Percentiles rank a stretch among this genome's conserved stretches.
phyloP scores from a whole-genome alignment of 2,888 invertebrate species.

The Argyresthia goedartella region DNA sequence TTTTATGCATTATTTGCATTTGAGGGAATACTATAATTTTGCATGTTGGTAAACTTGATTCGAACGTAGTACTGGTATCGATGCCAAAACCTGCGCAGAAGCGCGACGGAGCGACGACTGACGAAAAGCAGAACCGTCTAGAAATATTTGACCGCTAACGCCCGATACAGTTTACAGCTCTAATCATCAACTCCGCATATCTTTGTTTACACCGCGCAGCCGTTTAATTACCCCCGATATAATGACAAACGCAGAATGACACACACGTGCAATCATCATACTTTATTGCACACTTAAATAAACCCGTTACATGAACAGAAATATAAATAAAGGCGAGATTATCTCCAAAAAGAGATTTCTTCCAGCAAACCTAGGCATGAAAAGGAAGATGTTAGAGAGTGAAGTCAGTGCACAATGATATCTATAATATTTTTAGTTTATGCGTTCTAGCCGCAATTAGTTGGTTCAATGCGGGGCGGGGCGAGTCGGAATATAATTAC shows the following conservation, averaged over 20 bases:
- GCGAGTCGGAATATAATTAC: slow-evolving; percentile 2
- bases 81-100: not conserved
- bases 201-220: not conserved
- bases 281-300: no score
- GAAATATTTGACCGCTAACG: not conserved
- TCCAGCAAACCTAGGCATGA: no score
- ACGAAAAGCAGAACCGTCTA: not conserved
- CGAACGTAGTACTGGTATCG: no score
- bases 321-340: no score
- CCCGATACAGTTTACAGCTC: not conserved
- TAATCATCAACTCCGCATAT: not conserved
- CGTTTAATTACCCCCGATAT: not conserved
- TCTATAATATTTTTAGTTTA: no score
- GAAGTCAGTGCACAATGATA: no score
- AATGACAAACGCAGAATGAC: not conserved
- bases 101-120: not conserved
- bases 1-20: not conserved
- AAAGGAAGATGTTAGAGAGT: no score
- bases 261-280: no score
- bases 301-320: no score
- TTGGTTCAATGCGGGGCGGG: not conserved
- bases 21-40: not conserved
- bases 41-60: not conserved
- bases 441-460: not conserved
- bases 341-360: no score